Percentiles rank a stretch among this genome's conserved stretches.
Evolutionary conservation across 2,113 vertebrate genomes (phyloP).

Genomic region (Damaliscus lunatus): DNA sequence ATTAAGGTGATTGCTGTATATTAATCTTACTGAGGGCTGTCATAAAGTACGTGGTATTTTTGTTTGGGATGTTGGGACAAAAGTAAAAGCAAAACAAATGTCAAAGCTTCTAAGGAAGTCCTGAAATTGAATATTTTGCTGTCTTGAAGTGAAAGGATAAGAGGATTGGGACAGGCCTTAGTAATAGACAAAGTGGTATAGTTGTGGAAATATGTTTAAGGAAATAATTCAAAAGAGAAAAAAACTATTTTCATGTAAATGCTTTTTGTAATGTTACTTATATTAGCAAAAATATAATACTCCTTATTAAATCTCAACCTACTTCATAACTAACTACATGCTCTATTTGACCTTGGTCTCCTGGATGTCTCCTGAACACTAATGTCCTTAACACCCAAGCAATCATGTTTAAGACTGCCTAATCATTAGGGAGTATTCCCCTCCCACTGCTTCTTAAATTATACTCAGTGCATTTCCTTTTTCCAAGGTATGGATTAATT

Average conservation of each 20-base stretch:
- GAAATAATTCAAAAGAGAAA: neutral
- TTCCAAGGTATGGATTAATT: neutral
- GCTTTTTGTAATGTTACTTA: neutral
- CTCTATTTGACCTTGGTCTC: neutral
- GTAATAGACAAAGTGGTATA: neutral
- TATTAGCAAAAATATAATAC: neutral
- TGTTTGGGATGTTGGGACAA: neutral
- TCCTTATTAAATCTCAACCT: neutral
- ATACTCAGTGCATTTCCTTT: neutral
- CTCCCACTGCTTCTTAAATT: neutral
- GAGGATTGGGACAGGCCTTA: neutral
- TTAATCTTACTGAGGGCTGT: neutral
- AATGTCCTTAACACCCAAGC: neutral
- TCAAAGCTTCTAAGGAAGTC: neutral
- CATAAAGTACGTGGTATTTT: neutral
- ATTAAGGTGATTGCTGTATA: slow-evolving; percentile 25
- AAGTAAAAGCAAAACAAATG: slow-evolving; percentile 15
- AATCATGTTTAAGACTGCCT: neutral
- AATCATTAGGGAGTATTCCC: neutral
- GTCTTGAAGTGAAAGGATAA: neutral
- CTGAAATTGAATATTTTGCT: neutral
- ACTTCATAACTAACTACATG: neutral
- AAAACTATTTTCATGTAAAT: neutral
- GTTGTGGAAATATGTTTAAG: neutral
- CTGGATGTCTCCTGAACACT: neutral